A percentile compares a stretch with the other conserved stretches of the same genome.
Conservation (phyloP, 1,140 invertebrate species). For the Diplogasteroides magnus region DNA sequence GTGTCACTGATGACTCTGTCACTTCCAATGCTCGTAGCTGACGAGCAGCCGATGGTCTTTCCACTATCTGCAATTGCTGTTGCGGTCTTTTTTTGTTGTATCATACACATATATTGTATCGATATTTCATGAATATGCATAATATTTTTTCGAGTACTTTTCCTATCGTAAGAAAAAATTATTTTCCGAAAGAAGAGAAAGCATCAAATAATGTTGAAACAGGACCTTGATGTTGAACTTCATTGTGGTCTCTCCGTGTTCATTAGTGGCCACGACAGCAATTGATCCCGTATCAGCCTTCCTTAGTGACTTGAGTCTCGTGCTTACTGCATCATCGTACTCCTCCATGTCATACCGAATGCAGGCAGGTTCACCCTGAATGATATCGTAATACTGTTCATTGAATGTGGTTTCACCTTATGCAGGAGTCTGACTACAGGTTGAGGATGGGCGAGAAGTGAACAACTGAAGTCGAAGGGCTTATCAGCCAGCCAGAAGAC, state of each 20-base stretch:
- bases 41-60: constrained; percentile 42
- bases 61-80: constrained; percentile 41
- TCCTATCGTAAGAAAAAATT: too few relatives aligned
- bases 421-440: constrained; percentile 12
- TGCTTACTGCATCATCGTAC: constrained; percentile 12
- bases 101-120: background rate
- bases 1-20: constrained; percentile 35
- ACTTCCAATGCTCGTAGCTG: constrained; percentile 31
- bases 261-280: background rate
- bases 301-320: background rate
- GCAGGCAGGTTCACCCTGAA: constrained; percentile 5
- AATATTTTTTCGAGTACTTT: background rate
- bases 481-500: constrained; percentile 9
- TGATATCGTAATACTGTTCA: background rate
- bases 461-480: constrained; percentile 13
- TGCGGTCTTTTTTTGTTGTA: too few relatives aligned
- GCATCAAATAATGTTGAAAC: too few relatives aligned
- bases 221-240: background rate
- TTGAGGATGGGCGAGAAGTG: constrained; percentile 14
- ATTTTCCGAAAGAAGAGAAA: too few relatives aligned
- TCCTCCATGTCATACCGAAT: constrained; percentile 13
- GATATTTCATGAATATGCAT: background rate
- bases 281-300: background rate
- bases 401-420: background rate
- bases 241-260: background rate